These are phyloP conservation scores for Xenus cinereus DNA, from an alignment of 2,113 vertebrate genomes.

Conservation along the genomic window DNA sequence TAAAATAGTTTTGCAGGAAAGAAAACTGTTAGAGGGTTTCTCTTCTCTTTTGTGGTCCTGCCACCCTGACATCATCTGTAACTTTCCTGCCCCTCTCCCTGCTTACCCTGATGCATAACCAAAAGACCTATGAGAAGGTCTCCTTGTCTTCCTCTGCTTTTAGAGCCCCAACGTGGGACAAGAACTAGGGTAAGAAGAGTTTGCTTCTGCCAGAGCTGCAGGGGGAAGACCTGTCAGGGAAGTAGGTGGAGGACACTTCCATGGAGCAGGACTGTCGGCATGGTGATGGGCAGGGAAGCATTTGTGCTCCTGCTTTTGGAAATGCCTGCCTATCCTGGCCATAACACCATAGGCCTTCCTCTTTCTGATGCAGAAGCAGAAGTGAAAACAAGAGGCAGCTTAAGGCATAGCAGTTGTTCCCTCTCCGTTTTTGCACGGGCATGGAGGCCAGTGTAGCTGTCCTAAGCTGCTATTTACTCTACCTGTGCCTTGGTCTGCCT, in stretches of 20 bases:
- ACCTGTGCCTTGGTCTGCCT: neutral
- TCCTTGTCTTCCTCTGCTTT: neutral
- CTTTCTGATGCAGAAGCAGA: neutral
- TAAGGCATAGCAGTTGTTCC: neutral
- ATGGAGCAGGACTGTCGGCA: neutral
- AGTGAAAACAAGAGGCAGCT: neutral
- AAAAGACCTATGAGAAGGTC: neutral
- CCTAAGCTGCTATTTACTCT: neutral
- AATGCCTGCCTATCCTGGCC: neutral
- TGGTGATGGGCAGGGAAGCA: neutral
- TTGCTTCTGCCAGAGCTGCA: neutral
- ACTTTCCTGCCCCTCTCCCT: neutral
- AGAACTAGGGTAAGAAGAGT: neutral
- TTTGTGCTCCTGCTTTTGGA: neutral
- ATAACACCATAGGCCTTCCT: fast-evolving
- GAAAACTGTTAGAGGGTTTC: neutral
- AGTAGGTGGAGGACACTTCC: neutral
- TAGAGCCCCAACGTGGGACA: neutral
- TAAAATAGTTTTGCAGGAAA: neutral
- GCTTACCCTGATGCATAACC: neutral
- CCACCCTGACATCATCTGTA: neutral
- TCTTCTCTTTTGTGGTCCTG: neutral
- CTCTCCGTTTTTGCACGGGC: neutral
- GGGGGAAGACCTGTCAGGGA: neutral
- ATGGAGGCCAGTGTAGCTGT: neutral